phyloP scores from a whole-genome alignment of 2,797 vertebrate species.

The Tapera naevia region DNA sequence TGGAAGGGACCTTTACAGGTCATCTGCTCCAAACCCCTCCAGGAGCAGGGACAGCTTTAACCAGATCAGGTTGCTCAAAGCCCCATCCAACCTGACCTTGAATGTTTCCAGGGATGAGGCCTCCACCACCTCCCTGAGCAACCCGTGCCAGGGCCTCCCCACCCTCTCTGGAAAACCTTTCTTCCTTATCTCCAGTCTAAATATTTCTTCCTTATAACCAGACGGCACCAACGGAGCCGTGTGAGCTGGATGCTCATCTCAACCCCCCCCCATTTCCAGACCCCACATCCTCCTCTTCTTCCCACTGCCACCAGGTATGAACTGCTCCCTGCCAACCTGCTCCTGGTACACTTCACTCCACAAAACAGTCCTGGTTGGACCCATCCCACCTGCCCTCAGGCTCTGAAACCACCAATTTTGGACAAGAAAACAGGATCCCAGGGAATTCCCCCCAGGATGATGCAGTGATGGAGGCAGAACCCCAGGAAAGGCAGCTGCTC shows the following conservation, averaged over 20 bases:
- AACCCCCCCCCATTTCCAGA: neutral
- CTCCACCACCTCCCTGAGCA: too few species aligned
- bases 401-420: neutral
- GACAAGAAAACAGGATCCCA: neutral
- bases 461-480: neutral
- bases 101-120: too few species aligned
- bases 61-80: too few species aligned
- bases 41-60: too few species aligned
- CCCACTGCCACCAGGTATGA: fast-evolving
- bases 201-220: too few species aligned
- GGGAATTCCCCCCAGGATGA: fast-evolving
- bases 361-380: neutral
- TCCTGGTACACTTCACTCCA: neutral
- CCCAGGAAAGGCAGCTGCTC: neutral
- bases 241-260: neutral
- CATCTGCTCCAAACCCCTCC: too few species aligned
- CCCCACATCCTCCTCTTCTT: neutral
- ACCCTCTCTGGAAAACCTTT: too few species aligned
- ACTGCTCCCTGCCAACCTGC: neutral
- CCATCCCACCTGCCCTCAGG: fast-evolving
- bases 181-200: too few species aligned
- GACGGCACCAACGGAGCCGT: fast-evolving
- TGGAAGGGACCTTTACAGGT: too few species aligned
- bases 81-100: too few species aligned
- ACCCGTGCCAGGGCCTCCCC: too few species aligned